Evolutionary conservation across 2,113 vertebrate genomes (phyloP).

Genomic region (Pelecanoides urinatrix): DNA sequence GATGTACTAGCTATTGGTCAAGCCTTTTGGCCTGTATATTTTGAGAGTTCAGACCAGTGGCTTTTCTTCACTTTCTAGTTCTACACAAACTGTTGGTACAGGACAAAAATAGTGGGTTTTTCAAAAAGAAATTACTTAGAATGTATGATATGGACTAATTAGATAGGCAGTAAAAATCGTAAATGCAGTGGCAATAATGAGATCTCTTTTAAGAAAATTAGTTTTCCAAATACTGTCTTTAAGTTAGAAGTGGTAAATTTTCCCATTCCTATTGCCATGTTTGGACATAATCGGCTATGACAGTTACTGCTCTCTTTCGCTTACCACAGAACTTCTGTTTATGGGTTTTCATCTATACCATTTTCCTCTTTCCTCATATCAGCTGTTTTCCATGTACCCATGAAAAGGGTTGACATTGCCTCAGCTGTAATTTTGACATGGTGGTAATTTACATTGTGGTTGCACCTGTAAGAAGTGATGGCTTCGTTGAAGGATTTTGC

Average conservation of each 20-base stretch:
- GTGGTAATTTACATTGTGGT: background rate
- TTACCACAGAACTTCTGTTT: background rate
- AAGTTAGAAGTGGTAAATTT: background rate
- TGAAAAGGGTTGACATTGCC: background rate
- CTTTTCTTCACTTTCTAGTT: background rate
- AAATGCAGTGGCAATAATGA: background rate
- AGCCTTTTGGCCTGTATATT: background rate
- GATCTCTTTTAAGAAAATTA: background rate
- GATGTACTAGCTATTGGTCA: background rate
- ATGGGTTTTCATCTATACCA: background rate
- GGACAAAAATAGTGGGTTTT: background rate
- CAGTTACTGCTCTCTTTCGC: background rate
- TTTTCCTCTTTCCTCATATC: background rate
- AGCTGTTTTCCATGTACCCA: background rate
- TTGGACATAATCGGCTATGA: background rate
- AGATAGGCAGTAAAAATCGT: background rate
- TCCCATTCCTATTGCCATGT: background rate
- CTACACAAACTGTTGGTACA: background rate
- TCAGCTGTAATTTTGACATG: constrained; percentile 6
- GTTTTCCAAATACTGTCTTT: background rate
- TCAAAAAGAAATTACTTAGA: background rate
- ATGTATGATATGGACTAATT: background rate
- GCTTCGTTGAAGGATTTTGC: background rate
- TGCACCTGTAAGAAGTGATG: background rate
- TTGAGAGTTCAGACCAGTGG: background rate